These are phyloP conservation scores for Halcyon senegalensis DNA, from an alignment of 2,113 vertebrate species.

Conservation along the genomic window DNA sequence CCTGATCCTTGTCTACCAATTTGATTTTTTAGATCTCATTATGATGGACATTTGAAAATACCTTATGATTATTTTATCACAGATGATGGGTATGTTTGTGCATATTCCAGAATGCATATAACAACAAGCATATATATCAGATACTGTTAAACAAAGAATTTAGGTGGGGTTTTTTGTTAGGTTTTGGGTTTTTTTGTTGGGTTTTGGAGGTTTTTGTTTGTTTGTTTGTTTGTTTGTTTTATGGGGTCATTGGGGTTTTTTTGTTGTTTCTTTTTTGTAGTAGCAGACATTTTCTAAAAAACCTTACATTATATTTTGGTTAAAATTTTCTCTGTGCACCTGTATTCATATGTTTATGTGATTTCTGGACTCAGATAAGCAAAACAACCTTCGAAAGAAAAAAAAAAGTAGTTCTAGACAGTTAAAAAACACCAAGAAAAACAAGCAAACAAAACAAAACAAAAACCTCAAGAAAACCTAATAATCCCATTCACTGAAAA, in stretches of 20 bases:
- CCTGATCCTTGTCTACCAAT: background rate
- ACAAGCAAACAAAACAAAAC: background rate
- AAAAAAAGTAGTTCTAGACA: background rate
- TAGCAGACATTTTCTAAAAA: background rate
- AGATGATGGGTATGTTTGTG: background rate
- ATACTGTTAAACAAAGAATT: background rate
- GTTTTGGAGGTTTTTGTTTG: too few relatives aligned
- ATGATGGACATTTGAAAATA: background rate
- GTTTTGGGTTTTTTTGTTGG: too few relatives aligned
- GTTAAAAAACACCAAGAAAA: background rate
- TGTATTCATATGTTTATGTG: background rate
- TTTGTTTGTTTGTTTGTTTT: too few relatives aligned
- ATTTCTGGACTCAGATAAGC: background rate
- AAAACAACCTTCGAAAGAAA: background rate
- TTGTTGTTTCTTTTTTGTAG: background rate
- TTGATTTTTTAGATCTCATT: background rate
- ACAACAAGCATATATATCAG: background rate
- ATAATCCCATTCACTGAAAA: background rate
- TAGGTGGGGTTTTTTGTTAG: too few relatives aligned
- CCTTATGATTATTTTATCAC: background rate
- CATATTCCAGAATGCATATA: background rate
- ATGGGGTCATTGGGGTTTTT: too few relatives aligned
- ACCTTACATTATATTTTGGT: background rate
- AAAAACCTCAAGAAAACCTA: background rate
- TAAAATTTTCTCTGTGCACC: background rate